Percentiles rank a stretch among this genome's conserved stretches.
phyloP scores from a whole-genome alignment of 2,113 vertebrate genomes.

The Tragelaphus strepsiceros region DNA sequence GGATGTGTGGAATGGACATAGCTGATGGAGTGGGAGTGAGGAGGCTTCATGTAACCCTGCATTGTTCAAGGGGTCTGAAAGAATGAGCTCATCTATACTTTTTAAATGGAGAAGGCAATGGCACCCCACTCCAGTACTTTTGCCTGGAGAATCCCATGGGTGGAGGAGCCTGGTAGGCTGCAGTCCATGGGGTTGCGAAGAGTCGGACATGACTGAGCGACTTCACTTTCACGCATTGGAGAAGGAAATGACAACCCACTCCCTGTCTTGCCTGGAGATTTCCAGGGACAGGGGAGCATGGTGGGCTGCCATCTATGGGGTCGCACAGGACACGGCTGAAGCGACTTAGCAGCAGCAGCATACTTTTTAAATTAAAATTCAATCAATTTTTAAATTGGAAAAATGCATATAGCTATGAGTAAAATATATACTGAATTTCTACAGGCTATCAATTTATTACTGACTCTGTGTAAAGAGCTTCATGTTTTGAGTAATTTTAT shows the following conservation, averaged over 20 bases:
- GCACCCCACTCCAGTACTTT: too few relatives aligned
- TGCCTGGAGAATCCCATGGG: too few relatives aligned
- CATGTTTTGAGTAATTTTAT: constrained; percentile 9
- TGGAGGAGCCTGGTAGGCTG: too few relatives aligned
- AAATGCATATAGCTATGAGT: neutral
- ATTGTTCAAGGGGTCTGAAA: neutral
- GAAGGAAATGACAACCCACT: too few relatives aligned
- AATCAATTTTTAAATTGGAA: constrained; percentile 26
- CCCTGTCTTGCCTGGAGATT: too few relatives aligned
- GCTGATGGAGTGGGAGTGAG: neutral
- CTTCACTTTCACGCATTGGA: too few relatives aligned
- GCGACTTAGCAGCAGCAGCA: too few relatives aligned
- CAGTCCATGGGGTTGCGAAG: too few relatives aligned
- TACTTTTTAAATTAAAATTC: constrained; percentile 3
- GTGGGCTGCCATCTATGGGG: too few relatives aligned
- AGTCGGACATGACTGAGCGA: too few relatives aligned
- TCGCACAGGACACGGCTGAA: too few relatives aligned
- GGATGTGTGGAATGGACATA: neutral
- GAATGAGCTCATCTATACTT: neutral
- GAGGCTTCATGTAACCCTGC: neutral
- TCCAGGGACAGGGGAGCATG: too few relatives aligned
- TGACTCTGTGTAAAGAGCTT: neutral
- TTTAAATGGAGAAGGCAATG: neutral
- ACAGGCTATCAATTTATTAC: neutral
- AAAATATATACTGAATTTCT: neutral